These are phyloP conservation scores for Nomada fucata DNA, from an alignment of 2,888 invertebrate species.

Conservation along the genomic window DNA sequence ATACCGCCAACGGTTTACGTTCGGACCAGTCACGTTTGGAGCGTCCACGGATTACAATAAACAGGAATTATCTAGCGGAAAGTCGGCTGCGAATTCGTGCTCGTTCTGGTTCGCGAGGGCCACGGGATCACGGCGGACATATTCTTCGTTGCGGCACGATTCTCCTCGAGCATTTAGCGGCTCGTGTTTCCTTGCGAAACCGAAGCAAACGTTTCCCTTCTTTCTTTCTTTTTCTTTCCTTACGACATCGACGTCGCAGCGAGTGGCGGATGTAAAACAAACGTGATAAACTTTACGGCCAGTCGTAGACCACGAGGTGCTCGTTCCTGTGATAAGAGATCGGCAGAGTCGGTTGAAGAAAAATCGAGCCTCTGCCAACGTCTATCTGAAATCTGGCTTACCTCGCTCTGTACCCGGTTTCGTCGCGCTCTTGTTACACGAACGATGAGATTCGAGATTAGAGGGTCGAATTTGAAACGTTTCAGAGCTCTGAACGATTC, in stretches of 20 bases:
- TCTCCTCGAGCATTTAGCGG: slow-evolving; percentile 19
- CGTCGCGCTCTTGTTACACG: neutral
- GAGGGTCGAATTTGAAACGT: neutral
- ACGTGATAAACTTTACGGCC: slow-evolving; percentile 38
- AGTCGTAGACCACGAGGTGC: neutral
- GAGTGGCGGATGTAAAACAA: slow-evolving; percentile 31
- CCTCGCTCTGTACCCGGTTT: neutral
- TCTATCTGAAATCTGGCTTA: slow-evolving; percentile 55
- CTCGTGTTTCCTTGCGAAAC: slow-evolving; percentile 29
- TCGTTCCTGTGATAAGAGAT: slow-evolving; percentile 31
- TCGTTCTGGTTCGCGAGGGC: slow-evolving; percentile 9
- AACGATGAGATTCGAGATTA: slow-evolving; percentile 2
- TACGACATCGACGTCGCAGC: neutral
- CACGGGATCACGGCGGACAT: neutral
- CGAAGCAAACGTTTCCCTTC: slow-evolving; percentile 1
- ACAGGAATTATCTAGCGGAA: slow-evolving; percentile 28
- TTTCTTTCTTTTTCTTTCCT: neutral
- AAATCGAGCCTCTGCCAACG: slow-evolving; percentile 5
- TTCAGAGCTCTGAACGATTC: neutral
- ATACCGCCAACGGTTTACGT: neutral
- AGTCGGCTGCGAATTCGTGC: slow-evolving; percentile 18
- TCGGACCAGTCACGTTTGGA: neutral
- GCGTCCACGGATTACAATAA: slow-evolving; percentile 15
- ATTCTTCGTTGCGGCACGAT: slow-evolving; percentile 15
- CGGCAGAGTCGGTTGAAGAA: neutral